Base-by-base conservation (phyloP, 2,113 vertebrate species). In the Semicossyphus pulcher region DNA sequence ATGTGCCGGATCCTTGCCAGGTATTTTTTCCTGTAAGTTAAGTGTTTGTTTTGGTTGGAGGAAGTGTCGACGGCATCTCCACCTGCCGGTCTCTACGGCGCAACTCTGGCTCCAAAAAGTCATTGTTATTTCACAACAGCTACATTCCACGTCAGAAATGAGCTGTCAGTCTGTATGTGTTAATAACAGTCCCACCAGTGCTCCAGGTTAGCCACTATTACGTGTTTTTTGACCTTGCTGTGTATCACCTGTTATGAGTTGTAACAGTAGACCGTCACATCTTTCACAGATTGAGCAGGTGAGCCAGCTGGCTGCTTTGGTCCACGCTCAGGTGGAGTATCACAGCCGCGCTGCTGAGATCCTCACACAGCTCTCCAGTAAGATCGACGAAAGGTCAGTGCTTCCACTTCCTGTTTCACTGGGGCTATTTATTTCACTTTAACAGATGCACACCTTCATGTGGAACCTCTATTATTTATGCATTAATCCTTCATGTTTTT, bases 251-350 rank as follows among this genome's bases (percentile, higher is more conserved):
- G 8, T 18, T 32, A 8, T 26, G 8, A 1, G 52, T 34, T 42
- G n/a, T 80, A 80, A 81, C 60, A 37, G 28, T 31, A 16, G 3
- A 16, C 36, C n/a, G n/a, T n/a, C n/a, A n/a, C 21, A 7, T 37
- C 36, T 54, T 74, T 51, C 68, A 78, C 92, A 99, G 96, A 96
- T 99, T 41, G 98, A 99, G 72, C 98, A 99, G 88, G 97, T 99
- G 92, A 99, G 97, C 93, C 98, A 99, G 91, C 95, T 99, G 49
- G 92, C 97, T 14, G 96, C 98, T 0, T 93, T 99, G 41, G 96
- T 98, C 54, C 97, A 99, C 61, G 97, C 97, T 63, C 98, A 99
- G 91, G 92, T 97, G 93, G 96, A 99, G 75, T 99, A 99, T 86
- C 98, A 99, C 88, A 95, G 93, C 85, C 96, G 98, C 68, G 95